phyloP scores from a whole-genome alignment of 2,113 vertebrate species.

The Leuciscus idus region DNA sequence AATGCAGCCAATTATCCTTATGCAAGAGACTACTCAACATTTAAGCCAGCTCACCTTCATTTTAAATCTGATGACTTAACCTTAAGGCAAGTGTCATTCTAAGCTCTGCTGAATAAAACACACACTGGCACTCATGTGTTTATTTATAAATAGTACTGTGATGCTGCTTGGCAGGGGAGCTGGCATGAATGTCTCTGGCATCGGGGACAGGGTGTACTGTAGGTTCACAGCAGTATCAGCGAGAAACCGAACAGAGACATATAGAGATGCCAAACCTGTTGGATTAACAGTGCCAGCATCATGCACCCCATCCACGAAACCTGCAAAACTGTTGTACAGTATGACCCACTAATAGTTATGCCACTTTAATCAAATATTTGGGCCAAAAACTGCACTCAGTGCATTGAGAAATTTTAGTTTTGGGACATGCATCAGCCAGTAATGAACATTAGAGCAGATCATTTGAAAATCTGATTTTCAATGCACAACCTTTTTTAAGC shows the following conservation, averaged over 20 bases:
- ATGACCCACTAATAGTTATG: not conserved
- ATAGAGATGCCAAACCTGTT: slow-evolving; percentile 43
- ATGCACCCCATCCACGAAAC: not conserved
- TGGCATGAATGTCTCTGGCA: slow-evolving; percentile 36
- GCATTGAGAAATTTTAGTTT: not conserved
- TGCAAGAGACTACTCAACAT: not conserved
- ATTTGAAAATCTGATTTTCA: not conserved
- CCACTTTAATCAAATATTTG: not conserved
- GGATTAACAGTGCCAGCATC: slow-evolving; percentile 18
- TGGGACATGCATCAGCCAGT: not conserved
- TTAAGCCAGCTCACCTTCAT: not conserved
- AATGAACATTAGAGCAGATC: not conserved
- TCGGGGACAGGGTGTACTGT: not conserved
- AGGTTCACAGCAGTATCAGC: slow-evolving; percentile 22
- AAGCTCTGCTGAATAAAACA: not conserved
- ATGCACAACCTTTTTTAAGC: not conserved
- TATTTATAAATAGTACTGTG: slow-evolving; percentile 39
- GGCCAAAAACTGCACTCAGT: not conserved
- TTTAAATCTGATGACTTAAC: not conserved
- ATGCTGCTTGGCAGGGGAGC: slow-evolving; percentile 31
- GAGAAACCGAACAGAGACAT: slow-evolving; percentile 37
- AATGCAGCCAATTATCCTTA: not conserved
- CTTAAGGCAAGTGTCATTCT: not conserved
- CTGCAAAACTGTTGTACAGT: not conserved
- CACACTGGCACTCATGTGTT: slow-evolving; percentile 20